Percentiles rank a stretch among this genome's conserved stretches.
Conservation (phyloP, 2,797 vertebrate genomes). For the Protosalanx chinensis region DNA sequence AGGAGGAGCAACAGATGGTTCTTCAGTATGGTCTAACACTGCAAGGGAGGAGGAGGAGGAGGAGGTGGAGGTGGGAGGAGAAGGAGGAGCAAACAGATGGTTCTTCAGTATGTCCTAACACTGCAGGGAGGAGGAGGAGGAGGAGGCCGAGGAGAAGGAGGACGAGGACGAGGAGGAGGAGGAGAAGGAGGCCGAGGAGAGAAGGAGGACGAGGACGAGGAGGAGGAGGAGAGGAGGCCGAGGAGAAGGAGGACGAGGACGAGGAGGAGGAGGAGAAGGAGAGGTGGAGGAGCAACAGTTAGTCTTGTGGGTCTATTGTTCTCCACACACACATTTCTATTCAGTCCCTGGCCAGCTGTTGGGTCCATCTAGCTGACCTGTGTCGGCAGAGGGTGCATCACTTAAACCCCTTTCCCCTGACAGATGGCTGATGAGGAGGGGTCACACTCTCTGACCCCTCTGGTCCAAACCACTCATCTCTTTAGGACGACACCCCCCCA, state of each 20-base stretch:
- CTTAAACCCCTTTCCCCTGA: slow-evolving; percentile 51
- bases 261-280: too few species aligned
- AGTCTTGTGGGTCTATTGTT: slow-evolving; percentile 57
- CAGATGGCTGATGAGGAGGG: slow-evolving; percentile 69
- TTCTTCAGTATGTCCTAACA: slow-evolving; percentile 57
- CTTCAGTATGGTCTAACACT: slow-evolving; percentile 61
- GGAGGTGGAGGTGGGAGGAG: slow-evolving; percentile 6
- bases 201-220: neutral
- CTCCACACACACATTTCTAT: slow-evolving; percentile 32
- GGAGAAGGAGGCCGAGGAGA: slow-evolving; percentile 10
- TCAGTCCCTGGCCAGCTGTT: slow-evolving; percentile 61
- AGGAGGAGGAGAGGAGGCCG: too few species aligned
- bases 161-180: slow-evolving; percentile 46
- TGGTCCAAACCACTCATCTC: slow-evolving; percentile 51
- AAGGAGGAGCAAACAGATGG: slow-evolving; percentile 47
- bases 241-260: slow-evolving; percentile 8
- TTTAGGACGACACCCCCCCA: slow-evolving; percentile 38
- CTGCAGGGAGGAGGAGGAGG: slow-evolving; percentile 45
- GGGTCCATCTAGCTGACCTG: slow-evolving; percentile 48
- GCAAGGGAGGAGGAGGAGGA: slow-evolving; percentile 37
- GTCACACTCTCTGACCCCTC: slow-evolving; percentile 55
- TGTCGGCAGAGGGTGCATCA: slow-evolving; percentile 35
- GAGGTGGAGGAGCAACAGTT: slow-evolving; percentile 60
- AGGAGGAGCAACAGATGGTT: slow-evolving; percentile 40
- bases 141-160: slow-evolving; percentile 3